A percentile compares a stretch with the other conserved stretches of the same genome.
phyloP scores from a whole-genome alignment of 2,888 invertebrate genomes.

The Mactromeris polynyma region DNA sequence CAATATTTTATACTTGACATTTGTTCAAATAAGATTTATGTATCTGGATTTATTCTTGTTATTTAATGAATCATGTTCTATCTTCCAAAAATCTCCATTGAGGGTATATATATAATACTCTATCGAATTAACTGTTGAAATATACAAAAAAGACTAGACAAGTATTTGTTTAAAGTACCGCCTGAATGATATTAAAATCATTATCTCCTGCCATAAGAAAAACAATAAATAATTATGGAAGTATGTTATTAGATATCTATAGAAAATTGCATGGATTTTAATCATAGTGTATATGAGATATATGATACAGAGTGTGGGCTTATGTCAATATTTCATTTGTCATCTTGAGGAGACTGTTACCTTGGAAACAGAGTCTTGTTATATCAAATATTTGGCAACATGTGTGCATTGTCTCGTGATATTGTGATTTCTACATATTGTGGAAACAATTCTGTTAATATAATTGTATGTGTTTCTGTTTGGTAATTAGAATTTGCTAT shows the following conservation, averaged over 20 bases:
- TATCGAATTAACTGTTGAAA: constrained; percentile 4
- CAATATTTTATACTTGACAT: constrained; percentile 5
- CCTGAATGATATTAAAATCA: not conserved
- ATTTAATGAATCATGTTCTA: constrained; percentile 17
- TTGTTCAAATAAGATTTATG: not conserved
- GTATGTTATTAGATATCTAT: not conserved
- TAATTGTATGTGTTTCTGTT: not conserved
- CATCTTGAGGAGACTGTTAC: not conserved
- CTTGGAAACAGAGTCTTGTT: not conserved
- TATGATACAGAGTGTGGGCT: not conserved
- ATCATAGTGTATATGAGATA: not conserved
- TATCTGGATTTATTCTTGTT: not conserved
- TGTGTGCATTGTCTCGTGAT: not conserved
- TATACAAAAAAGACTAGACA: not conserved
- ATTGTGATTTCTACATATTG: not conserved
- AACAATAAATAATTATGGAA: not conserved
- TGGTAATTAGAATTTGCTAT: not conserved
- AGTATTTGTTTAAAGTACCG: not conserved
- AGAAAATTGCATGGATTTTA: not conserved
- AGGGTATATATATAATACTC: not conserved
- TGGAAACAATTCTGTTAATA: not conserved
- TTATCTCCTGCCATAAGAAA: not conserved
- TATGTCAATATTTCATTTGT: not conserved
- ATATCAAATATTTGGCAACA: not conserved
- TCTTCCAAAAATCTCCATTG: constrained; percentile 8